Conservation (phyloP, 2,113 vertebrate species). For the Brachypteracias leptosomus region DNA sequence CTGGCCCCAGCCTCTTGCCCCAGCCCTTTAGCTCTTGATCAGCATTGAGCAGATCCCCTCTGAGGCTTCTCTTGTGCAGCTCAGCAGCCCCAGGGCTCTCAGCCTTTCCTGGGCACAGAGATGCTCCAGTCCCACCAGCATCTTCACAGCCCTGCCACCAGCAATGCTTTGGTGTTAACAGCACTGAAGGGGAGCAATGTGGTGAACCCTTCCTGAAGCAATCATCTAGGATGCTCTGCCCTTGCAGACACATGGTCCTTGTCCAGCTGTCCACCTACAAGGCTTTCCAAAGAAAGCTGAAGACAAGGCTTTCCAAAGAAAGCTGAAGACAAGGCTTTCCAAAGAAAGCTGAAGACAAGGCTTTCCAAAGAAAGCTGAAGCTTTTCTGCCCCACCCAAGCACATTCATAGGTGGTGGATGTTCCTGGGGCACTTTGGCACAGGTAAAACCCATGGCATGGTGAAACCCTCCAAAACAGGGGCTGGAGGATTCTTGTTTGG, state of each 20-base stretch:
- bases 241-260: background rate
- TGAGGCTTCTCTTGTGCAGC: background rate
- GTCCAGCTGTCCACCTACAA: background rate
- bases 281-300: too few relatives aligned
- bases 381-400: background rate
- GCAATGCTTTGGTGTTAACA: accelerated
- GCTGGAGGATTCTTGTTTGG: background rate
- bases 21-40: background rate
- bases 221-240: background rate
- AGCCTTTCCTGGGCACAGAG: background rate
- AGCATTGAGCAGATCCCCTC: background rate
- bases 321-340: too few relatives aligned
- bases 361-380: background rate
- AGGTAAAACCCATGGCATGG: accelerated
- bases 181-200: background rate
- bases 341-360: too few relatives aligned
- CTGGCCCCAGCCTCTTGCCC: background rate
- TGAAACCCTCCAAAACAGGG: background rate
- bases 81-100: background rate
- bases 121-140: background rate
- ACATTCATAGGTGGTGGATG: background rate
- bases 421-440: background rate
- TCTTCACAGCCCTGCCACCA: background rate
- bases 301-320: too few relatives aligned
- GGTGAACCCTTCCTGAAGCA: background rate